These are phyloP conservation scores for Muscicapa striata DNA, from an alignment of 2,797 vertebrate genomes.

Conservation along the genomic window DNA sequence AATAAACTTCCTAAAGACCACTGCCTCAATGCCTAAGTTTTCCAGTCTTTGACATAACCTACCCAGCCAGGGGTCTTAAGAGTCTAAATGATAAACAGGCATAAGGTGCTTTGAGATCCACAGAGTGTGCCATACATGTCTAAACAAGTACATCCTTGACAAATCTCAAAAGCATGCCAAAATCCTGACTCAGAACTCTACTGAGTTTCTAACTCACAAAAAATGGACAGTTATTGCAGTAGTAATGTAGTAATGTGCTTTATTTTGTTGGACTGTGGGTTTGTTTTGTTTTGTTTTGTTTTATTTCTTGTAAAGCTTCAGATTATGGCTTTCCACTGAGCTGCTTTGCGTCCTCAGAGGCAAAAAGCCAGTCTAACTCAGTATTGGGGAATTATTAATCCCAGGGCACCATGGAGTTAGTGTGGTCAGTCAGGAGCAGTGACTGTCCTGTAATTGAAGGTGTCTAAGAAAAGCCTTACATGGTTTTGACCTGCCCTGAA, in stretches of 20 bases:
- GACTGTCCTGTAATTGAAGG: neutral
- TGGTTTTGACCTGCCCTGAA: constrained; percentile 2
- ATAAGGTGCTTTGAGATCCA: neutral
- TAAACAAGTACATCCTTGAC: neutral
- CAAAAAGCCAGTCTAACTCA: neutral
- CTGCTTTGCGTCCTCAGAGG: neutral
- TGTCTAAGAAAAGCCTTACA: neutral
- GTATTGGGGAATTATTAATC: neutral
- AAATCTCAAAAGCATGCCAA: neutral
- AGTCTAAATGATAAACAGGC: neutral
- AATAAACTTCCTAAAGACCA: constrained; percentile 9
- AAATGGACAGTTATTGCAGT: neutral
- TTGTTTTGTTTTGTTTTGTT: neutral
- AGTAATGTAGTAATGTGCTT: neutral
- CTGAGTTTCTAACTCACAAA: neutral
- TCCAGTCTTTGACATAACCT: neutral
- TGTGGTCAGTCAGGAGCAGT: neutral
- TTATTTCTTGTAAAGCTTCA: neutral
- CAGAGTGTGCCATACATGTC: neutral
- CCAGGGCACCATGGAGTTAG: neutral
- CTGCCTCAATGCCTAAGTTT: neutral
- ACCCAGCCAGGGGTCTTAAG: neutral
- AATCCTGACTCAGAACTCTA: neutral
- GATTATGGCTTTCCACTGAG: neutral
- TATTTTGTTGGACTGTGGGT: neutral